Conservation (phyloP, 2,888 invertebrate genomes). For the Ischnus inquisitorius region DNA sequence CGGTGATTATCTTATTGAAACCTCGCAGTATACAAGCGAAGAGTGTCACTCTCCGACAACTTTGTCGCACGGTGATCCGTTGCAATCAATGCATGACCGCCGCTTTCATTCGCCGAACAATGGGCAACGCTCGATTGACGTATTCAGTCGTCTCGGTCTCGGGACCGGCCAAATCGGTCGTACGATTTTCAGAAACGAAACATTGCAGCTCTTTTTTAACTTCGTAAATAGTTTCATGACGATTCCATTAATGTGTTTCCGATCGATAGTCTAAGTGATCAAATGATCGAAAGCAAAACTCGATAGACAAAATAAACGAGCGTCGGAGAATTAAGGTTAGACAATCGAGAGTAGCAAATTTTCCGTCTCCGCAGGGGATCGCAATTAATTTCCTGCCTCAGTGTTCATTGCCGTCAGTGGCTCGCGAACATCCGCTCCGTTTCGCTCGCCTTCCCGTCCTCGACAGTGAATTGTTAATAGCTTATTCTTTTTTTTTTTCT, state of each 20-base stretch:
- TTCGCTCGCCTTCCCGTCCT: slow-evolving; percentile 14
- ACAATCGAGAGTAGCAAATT: background rate
- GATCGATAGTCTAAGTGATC: too few relatives aligned
- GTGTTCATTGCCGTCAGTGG: slow-evolving; percentile 16
- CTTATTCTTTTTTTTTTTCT: slow-evolving; percentile 3
- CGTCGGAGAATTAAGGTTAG: background rate
- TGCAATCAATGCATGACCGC: slow-evolving; percentile 51
- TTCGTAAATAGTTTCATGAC: background rate
- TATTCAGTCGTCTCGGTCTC: slow-evolving; percentile 67
- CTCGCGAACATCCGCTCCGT: slow-evolving; percentile 43
- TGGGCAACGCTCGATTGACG: slow-evolving; percentile 74
- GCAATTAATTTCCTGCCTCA: slow-evolving; percentile 35
- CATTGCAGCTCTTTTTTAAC: background rate
- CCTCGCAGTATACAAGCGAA: background rate
- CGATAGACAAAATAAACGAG: too few relatives aligned
- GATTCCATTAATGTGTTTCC: background rate
- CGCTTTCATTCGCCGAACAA: slow-evolving; percentile 74
- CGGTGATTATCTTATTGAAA: background rate
- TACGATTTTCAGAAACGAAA: slow-evolving; percentile 36
- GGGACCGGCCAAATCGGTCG: slow-evolving; percentile 35
- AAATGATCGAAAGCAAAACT: too few relatives aligned
- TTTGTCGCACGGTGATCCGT: background rate
- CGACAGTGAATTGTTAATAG: slow-evolving; percentile 26
- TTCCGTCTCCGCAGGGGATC: slow-evolving; percentile 11
- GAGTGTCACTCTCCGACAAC: background rate